Base-by-base conservation (phyloP, 2,797 vertebrate species). In the Amphiprion clarkii region DNA sequence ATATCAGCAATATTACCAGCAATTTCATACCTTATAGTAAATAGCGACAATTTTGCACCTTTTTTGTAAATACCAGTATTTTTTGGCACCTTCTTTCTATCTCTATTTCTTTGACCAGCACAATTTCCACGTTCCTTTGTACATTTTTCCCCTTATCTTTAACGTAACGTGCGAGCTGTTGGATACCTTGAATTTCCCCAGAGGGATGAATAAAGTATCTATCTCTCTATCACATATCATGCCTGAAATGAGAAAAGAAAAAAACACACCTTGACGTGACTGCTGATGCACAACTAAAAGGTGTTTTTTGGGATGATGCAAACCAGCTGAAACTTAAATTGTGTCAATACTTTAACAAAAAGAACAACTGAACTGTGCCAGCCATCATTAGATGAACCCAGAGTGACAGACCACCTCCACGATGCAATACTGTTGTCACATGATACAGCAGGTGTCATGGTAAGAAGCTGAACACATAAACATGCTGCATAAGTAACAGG, bases 371-470 rank as follows among this genome's bases (percentile, higher is more conserved):
- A 76, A 57, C 25, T 55, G 66, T 61, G 67, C 8, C 40, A 59
- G 67, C 46, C 23, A 40, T 44, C 53, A 44, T 36, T 23, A 25
- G 5, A 65, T 6, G 0, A 67, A 60, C 39, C 60, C 69, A 52
- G 58, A 71, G 76, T 63, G 62, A 70, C 49, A 61, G 64, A 62
- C 0, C 39, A 51, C 36, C 51, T 67, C 77, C 72, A 74, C 67
- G 91, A 88, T 83, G 91, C 81, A 87, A 83, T 79, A 58, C 49
- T 82, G 79, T 89, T 84, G 93, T 94, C 91, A 91, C 92, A 92
- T 88, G 85, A 89, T 88, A 84, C 91, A 89, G 91, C 88, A 93
- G 72, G 91, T 90, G 88, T 90, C 93, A 93, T 88, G 90, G 90
- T 83, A 56, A 27, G 58, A 86, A 79, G 81, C 19, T 82, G 29